These are phyloP conservation scores for Bryconaethiops microstoma DNA, from an alignment of 2,797 vertebrate genomes.

Conservation along the genomic window DNA sequence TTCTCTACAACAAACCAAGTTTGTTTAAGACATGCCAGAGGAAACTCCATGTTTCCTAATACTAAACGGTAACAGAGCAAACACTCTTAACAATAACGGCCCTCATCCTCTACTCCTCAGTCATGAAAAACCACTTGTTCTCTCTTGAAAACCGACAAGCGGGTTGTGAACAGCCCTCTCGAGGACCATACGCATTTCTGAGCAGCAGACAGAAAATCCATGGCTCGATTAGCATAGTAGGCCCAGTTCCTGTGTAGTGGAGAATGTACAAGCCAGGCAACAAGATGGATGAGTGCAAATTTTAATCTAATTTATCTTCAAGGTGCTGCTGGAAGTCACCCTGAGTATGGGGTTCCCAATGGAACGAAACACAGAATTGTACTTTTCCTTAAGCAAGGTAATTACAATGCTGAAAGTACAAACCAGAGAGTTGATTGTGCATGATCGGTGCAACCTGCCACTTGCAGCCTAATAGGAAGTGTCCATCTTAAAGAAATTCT, in stretches of 20 bases:
- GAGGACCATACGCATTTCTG: constrained; percentile 5
- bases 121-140: constrained; percentile 12
- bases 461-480: background rate
- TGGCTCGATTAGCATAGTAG: constrained; percentile 43
- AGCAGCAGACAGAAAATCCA: constrained; percentile 51
- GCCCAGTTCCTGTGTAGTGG: constrained; percentile 44
- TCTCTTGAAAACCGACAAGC: background rate
- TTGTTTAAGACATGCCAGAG: background rate
- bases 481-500: background rate
- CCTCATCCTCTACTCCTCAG: background rate
- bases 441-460: background rate
- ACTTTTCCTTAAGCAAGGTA: background rate
- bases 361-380: background rate
- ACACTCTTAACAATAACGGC: background rate
- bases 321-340: constrained; percentile 6
- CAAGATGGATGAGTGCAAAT: constrained; percentile 38
- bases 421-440: background rate
- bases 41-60: background rate
- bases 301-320: constrained; percentile 31
- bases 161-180: constrained; percentile 12
- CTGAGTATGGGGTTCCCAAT: background rate
- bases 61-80: background rate
- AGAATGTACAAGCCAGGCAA: constrained; percentile 32
- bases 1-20: background rate
- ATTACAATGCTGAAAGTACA: constrained; percentile 9